Conservation (phyloP, 2,888 invertebrate species). For the Aleiodes alternator region DNA sequence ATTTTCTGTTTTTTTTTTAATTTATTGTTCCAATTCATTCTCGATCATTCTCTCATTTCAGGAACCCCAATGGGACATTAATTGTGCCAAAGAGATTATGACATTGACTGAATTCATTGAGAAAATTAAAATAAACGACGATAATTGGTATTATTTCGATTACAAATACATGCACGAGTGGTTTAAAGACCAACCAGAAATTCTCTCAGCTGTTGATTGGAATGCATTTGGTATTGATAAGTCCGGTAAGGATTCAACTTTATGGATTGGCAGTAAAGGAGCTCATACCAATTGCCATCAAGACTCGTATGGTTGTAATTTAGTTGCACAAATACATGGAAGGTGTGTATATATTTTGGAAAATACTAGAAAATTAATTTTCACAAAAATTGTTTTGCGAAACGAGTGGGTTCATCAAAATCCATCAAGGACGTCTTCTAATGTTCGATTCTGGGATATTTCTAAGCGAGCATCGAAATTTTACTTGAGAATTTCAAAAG, state of each 20-base stretch:
- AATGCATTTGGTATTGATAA: constrained; percentile 84
- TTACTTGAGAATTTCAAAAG: no score
- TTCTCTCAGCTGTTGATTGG: constrained; percentile 81
- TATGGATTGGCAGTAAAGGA: constrained; percentile 92
- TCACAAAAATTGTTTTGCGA: background rate
- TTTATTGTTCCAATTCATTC: constrained; percentile 1
- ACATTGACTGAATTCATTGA: constrained; percentile 81
- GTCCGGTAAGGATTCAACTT: constrained; percentile 82
- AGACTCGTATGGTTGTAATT: constrained; percentile 95
- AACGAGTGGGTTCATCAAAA: no score
- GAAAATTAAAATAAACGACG: constrained; percentile 59
- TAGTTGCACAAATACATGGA: constrained; percentile 92
- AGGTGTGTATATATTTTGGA: constrained; percentile 77
- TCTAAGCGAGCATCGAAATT: no score
- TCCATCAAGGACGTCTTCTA: background rate
- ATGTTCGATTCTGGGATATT: background rate
- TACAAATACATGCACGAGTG: constrained; percentile 88
- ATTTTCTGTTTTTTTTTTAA: background rate
- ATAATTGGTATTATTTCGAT: constrained; percentile 89
- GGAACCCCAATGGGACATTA: constrained; percentile 88
- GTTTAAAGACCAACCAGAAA: constrained; percentile 78
- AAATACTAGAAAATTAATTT: constrained; percentile 3
- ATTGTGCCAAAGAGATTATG: constrained; percentile 79
- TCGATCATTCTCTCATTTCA: constrained; percentile 49
- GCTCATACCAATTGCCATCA: constrained; percentile 96